These are phyloP conservation scores for Psittacus erithacus DNA, from an alignment of 2,113 vertebrate genomes.

Conservation along the genomic window DNA sequence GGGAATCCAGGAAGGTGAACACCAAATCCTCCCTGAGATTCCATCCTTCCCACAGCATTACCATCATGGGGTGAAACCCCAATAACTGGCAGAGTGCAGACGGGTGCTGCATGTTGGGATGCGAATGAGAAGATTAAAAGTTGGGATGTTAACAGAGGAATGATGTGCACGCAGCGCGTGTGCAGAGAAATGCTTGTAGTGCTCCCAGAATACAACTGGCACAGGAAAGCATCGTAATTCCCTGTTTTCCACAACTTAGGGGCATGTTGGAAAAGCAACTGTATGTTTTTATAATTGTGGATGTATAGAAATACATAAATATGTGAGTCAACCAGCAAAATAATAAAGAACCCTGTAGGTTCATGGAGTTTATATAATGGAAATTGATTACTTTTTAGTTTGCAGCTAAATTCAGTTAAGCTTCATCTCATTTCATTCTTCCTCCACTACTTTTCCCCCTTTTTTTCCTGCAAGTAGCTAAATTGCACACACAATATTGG, in stretches of 20 bases:
- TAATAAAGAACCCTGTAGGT: not conserved
- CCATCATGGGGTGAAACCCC: accelerated
- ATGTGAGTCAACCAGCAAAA: not conserved
- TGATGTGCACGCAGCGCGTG: accelerated
- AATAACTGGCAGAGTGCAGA: accelerated
- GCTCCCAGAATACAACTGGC: not conserved
- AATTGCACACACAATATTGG: not conserved
- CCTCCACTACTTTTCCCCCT: not conserved
- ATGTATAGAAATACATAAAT: not conserved
- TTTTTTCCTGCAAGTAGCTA: not conserved
- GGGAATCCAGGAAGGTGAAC: not conserved
- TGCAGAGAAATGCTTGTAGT: not conserved
- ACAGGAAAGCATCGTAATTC: not conserved
- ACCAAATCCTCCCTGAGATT: not conserved
- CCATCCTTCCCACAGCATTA: not conserved
- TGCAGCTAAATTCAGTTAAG: not conserved
- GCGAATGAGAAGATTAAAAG: not conserved
- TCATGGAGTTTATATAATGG: not conserved
- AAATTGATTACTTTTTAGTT: not conserved
- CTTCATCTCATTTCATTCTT: not conserved
- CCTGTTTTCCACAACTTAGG: not conserved
- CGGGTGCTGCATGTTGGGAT: not conserved
- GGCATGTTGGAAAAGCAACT: not conserved
- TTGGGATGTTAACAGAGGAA: not conserved
- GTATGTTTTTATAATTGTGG: not conserved